A percentile compares a stretch with the other conserved stretches of the same genome.
phyloP scores from a whole-genome alignment of 2,113 vertebrate genomes.

The Orientallactaga bullata region DNA sequence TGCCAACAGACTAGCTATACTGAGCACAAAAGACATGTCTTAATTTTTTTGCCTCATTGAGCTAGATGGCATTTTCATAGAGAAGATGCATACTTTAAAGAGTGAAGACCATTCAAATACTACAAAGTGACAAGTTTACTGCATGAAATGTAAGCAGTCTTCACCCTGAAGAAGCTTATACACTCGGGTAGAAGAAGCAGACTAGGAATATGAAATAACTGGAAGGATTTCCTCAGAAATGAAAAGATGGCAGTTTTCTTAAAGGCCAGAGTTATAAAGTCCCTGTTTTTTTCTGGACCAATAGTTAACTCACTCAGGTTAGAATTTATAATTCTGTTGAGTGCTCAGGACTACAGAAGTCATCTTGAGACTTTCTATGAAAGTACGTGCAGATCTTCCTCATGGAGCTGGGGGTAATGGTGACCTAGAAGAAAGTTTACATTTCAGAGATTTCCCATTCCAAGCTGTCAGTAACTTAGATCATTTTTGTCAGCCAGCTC shows the following conservation, averaged over 20 bases:
- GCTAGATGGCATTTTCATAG: slow-evolving; percentile 33
- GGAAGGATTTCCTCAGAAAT: slow-evolving; percentile 68
- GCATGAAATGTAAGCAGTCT: slow-evolving; percentile 43
- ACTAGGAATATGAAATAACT: slow-evolving; percentile 39
- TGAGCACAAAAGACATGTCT: neutral
- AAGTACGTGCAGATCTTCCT: slow-evolving; percentile 98
- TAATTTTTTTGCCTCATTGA: slow-evolving; percentile 29
- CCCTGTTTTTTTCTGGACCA: neutral
- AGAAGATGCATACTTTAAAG: slow-evolving; percentile 54
- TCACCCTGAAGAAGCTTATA: slow-evolving; percentile 17
- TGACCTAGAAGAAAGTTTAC: slow-evolving; percentile 82
- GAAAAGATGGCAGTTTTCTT: slow-evolving; percentile 69
- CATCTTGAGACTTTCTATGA: slow-evolving; percentile 87
- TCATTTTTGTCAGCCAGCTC: slow-evolving; percentile 4
- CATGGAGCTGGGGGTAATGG: slow-evolving; percentile 88
- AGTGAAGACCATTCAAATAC: slow-evolving; percentile 51
- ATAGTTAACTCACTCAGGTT: slow-evolving; percentile 61
- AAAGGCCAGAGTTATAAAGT: slow-evolving; percentile 36
- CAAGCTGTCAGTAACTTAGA: neutral
- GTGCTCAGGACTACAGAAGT: slow-evolving; percentile 71
- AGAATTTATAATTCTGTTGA: slow-evolving; percentile 72
- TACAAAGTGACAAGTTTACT: neutral
- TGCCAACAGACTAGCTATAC: neutral
- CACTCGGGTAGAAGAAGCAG: slow-evolving; percentile 19
- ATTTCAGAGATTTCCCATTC: slow-evolving; percentile 54